Evolutionary conservation across 2,113 vertebrate genomes (phyloP), one percentile per base, ranked within the genome.

Genomic region (Tauraco erythrolophus): DNA sequence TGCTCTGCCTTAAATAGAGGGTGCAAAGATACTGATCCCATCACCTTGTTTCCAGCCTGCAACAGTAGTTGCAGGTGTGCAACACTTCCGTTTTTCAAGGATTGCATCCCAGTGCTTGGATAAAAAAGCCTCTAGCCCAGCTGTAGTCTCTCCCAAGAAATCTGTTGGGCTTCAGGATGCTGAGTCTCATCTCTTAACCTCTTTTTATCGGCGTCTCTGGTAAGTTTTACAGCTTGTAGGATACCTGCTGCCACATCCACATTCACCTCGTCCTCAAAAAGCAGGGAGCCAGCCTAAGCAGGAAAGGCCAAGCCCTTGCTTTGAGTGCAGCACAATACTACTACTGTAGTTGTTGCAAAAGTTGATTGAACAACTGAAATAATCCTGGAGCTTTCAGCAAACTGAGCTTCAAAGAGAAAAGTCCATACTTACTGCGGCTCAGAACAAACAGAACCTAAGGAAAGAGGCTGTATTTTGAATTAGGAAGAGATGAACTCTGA

Each of bases 101-200:
- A 7, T 46, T 11, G 39, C 0, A 0, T 41, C 28, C 27, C 37
- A 6, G 8, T 39, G 33, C 64, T 11, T 57, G 41, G 27, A 37
- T 31, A 18, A 50, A 45, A 31, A 12, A 13, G 39, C 24, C 48
- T 77, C 5, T 0, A 39, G 33, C 84, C 64, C 53, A 70, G 60
- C 56, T 54, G 6, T 5, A 50, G 51, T 15, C 30, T 70, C 28
- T 54, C 19, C 39, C 35, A 84, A 37, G 17, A 65, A 61, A 39
- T 23, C 14, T 31, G 16, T 84, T 66, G 10, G 21, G 9, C 23
- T 53, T 53, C 48, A 23, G 37, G 7, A n/a, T 1, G 19, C 30
- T 1, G 23, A 57, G 37, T 43, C 28, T 62, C 39, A 57, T 64
- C 30, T 72, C 21, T 10, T 50, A 12, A 54, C 12, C 11, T 37